Evolutionary conservation across 92 coral and sea anemone genomes (phyloP).

Genomic region (Phenganax stokvisi): DNA sequence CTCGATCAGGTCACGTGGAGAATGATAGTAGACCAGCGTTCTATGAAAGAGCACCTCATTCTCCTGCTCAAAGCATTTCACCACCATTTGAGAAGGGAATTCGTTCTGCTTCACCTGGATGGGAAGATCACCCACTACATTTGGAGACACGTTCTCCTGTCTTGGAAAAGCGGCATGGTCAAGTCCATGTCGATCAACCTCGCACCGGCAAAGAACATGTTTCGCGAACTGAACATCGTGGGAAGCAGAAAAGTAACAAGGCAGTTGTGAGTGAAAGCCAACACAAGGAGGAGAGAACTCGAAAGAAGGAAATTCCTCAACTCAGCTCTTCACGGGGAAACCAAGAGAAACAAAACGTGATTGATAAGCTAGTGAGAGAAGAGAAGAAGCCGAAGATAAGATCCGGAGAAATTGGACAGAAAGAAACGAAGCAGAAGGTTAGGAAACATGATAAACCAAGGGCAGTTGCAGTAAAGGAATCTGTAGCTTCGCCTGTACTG

Average conservation of each 20-base stretch:
- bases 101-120: neutral
- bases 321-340: neutral
- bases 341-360: neutral
- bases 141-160: neutral
- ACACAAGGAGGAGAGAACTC: neutral
- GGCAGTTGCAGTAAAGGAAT: neutral
- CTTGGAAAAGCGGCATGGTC: slow-evolving; percentile 8
- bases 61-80: slow-evolving; percentile 2
- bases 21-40: neutral
- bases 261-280: slow-evolving; percentile 34
- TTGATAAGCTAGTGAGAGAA: slow-evolving; percentile 15
- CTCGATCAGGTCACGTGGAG: neutral
- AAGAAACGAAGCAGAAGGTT: slow-evolving; percentile 3
- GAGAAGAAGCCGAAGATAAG: neutral
- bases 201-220: slow-evolving; percentile 17
- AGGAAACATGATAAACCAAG: slow-evolving; percentile 15
- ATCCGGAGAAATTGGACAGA: neutral
- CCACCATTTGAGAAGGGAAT: slow-evolving; percentile 1
- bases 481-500: neutral
- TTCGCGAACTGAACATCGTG: slow-evolving; percentile 8
- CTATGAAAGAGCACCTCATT: slow-evolving; percentile 5
- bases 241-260: slow-evolving; percentile 38
- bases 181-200: slow-evolving; percentile 1
- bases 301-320: neutral
- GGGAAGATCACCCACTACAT: neutral